Base-by-base conservation (phyloP, 2,888 invertebrate genomes). In the Dromius quadrimaculatus region DNA sequence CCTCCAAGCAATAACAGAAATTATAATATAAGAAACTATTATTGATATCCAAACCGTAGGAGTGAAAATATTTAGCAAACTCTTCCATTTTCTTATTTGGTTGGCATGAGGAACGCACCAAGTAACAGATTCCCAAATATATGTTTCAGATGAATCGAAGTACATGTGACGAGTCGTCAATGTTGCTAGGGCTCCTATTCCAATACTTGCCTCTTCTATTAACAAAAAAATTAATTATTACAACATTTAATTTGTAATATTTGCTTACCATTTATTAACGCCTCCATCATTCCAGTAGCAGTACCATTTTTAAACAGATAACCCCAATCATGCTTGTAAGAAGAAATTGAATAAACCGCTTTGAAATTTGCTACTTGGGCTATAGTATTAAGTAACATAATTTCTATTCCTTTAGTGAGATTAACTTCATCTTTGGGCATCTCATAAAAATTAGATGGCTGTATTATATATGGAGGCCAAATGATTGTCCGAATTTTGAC, bases 71-170 rank as follows among this genome's bases (percentile, higher is more conserved):
- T 71, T 61, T 1, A 74, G 13, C 8, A 76, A 59, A 69, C 74
- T 73, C 38, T 72, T 72, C 78, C 78, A 78, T 41, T 75, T 71
- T 0, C 75, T 71, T 9, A 74, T 47, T 34, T 71, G 73, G 43
- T 76, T 76, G 1, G 79, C 77, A 68, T 80, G 79, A 0, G 82
- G 79, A 2, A 80, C 79, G 38, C 81, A 80, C 79, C 80, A 81
- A 0, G 78, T 74, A 2, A 81, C 73, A 6, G 77, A 76, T 71
- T 81, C 81, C 61, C 78, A 77, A 11, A 77, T 73, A 71, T 81
- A 80, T 0, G 80, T 76, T 3, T 74, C 66, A 15, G 78, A 79
- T 4, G 75, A 68, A 66, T 82, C 82, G 54, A 81, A 79, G 69
- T 72, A 73, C 3, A 65, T 23, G 34, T 76, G 75, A 11, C 78